Base-by-base conservation (phyloP, 2,113 vertebrate genomes). In the Brevimyrus niger region DNA sequence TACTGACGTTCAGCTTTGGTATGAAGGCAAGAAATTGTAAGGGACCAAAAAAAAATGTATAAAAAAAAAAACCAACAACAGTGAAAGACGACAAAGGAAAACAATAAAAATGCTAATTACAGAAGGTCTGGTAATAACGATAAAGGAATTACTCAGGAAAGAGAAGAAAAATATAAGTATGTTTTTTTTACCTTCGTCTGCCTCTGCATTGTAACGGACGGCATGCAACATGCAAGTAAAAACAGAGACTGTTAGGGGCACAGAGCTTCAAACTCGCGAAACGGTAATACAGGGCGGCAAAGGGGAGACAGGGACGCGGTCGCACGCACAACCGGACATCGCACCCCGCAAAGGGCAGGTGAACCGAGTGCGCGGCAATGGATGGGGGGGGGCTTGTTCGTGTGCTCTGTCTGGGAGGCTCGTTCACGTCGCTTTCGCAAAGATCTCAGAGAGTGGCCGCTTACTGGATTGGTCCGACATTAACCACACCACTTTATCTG, bases 171-270 rank as follows among this genome's bases (percentile, higher is more conserved):
- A 90, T 48, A 88, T 86, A 84, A 48, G 58, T 35, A 27, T 46
- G 80, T 53, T 76, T 87, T 89, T 92, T 95, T 98, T 99, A 99
- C 98, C 98, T 99, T 98, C 97, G 10, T 97, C 95, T 94, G 95
- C 95, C 92, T 98, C 98, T 99, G 97, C 93, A 94, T 97, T 97
- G 96, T 96, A 86, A 97, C 94, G 95, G 94, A 93, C 97, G 93
- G 96, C 98, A 99, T 99, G 98, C 98, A 98, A 96, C 98, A 97
- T 98, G 97, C 98, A 91, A 99, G 97, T 95, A 96, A 96, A 98
- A 95, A 97, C 93, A 97, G 87, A 31, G 90, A 61, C 92, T n/a
- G 96, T 97, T 97, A 97, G 96, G 96, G 76, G 91, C 6, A 89
- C 27, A 89, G 89, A 46, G 91, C 85, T 90, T 35, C 87, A 93